Evolutionary conservation across 2,888 invertebrate species (phyloP), one percentile per base, ranked within the genome.

Genomic region (Idaea aversata): DNA sequence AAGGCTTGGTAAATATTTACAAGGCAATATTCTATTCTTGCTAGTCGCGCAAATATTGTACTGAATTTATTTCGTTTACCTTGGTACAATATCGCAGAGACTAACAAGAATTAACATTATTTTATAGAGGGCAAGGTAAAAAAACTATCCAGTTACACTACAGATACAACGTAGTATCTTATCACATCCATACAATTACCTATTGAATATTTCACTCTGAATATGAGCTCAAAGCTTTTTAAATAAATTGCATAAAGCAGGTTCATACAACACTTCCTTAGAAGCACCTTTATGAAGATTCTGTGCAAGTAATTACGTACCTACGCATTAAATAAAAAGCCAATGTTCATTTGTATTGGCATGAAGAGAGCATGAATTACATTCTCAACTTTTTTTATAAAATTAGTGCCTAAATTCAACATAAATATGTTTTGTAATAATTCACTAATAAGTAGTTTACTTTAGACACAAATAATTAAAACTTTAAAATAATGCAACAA

Each of bases 1-100:
- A 91, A 93, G 91, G 92, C 92, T 89, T 89, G 86, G 85, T 89
- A 88, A 87, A 85, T 92, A 93, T 93, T 88, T 93, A 93, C 92
- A 93, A 88, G 91, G 91, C 90, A 67, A 90, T 88, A 47, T 47
- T 47, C 47, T 47, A 47, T 47, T 47, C 47, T 47, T 47, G 47
- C 47, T 47, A 47, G 47, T 47, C 47, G 47, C 47, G 36, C 47
- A 13, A 47, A 47, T 13, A 7, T 5, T 47, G 47, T 13, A 47
- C 13, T 10, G n/a, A n/a, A n/a, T n/a, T 47, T 47, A 25, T 25
- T 25, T 25, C 25, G 47, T 47, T 36, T 47, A 13, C 47, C 47
- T 47, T 47, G 10, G 47, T 13, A 47, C 47, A 47, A 47, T 47
- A 13, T 47, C 47, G 7, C 47, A 88, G 13, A 47, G 47, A 47